Evolutionary conservation across 1,140 invertebrate genomes (phyloP), one percentile per base, ranked within the genome.

Genomic region (Saccostrea glomerata): DNA sequence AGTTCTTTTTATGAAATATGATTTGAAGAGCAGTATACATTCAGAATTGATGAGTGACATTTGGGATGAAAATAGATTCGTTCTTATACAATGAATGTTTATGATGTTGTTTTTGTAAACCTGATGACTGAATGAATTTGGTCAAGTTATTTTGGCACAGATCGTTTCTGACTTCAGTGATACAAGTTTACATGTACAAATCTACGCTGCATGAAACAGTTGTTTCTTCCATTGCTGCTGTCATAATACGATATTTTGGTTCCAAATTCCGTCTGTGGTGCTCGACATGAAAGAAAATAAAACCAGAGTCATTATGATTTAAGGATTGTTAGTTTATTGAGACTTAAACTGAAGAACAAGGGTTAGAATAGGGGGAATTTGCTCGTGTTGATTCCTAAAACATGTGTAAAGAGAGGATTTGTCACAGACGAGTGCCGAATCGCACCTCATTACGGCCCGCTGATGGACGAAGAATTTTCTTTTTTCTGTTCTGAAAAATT

Each of bases 311-410:
- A 77, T 77, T 36, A 77, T 77, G 70, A 77, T 77, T 77, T 77
- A 77, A 77, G 70, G 13, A 77, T 77, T 77, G 70, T 77, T 77
- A 77, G 70, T 77, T 77, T 36, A 77, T 77, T 77, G 70, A 77
- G 70, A 77, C 70, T 77, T 77, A 77, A 77, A 77, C 70, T 77
- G 70, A 13, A 77, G 70, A 77, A 77, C 70, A 77, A 15, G 25
- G 3, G 11, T 12, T 77, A 15, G 70, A 36, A 77, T 36, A 7
- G 70, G 25, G 66, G 70, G 25, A 25, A 25, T 77, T 77, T 36
- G 70, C 23, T 63, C 25, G 23, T 77, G 70, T 77, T 77, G 70
- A 77, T 77, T 40, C 23, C 3, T 77, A 77, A 30, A 77, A 77
- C 70, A 77, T 15, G 70, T 77, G 70, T 77, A 77, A 77, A 25